Evolutionary conservation across 2,113 vertebrate genomes (phyloP), one percentile per base, ranked within the genome.

Genomic region (Bungarus multicinctus): DNA sequence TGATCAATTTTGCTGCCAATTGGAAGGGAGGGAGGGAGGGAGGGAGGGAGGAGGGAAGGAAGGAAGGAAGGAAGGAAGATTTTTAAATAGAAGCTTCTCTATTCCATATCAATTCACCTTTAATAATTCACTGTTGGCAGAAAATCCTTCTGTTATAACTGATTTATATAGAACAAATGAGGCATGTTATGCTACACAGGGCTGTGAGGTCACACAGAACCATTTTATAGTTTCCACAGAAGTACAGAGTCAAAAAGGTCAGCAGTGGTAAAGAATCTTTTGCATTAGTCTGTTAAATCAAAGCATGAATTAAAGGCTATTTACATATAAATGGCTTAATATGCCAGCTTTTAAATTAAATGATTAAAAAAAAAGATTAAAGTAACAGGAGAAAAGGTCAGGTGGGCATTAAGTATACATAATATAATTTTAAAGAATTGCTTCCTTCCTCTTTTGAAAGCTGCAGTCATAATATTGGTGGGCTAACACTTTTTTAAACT

Each of bases 281-380:
- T 94, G 96, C 96, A 98, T 98, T 97, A 97, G 97, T 97, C 97
- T 98, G 97, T 97, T 97, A 97, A 98, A 98, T 98, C 97, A 97
- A 97, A 97, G 96, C 97, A 98, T 96, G 96, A 98, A 98, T 98
- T 98, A 98, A 97, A 97, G 93, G 93, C 88, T 97, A 98, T 98
- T 98, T 98, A 97, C 98, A 98, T 98, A 98, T 97, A 98, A 98
- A 98, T 98, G 96, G 97, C 94, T 96, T 98, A 97, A 98, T 98
- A 97, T 92, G 93, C 94, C 91, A 93, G 92, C 96, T 97, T 97
- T 95, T 95, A 97, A 98, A 98, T 97, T 96, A 97, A 97, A 97
- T 97, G 96, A 97, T 97, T 97, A 14, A 5, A n/a, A 34, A 64
- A 97, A 97, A 95, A 97, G 95, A 98, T 97, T 97, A 97, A 97